Conservation (phyloP, 1,140 invertebrate species). For the Papilio polytes region DNA sequence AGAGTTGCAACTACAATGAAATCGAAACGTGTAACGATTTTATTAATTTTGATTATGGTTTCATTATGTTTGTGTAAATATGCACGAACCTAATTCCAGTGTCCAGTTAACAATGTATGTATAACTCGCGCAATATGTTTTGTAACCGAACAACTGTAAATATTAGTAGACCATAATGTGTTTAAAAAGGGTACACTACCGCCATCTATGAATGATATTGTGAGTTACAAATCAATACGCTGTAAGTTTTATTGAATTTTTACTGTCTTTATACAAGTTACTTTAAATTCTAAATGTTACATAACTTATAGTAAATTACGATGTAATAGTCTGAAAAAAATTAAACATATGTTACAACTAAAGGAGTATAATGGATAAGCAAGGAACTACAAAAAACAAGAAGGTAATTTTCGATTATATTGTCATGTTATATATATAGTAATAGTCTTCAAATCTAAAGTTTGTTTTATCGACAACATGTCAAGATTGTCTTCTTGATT, state of each 20-base stretch:
- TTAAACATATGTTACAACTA: neutral
- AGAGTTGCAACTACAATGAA: neutral
- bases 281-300: neutral
- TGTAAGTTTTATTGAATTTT: neutral
- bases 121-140: constrained; percentile 15
- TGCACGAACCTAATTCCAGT: neutral
- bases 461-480: neutral
- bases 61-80: neutral
- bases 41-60: neutral
- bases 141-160: constrained; percentile 5
- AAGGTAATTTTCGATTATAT: neutral
- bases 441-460: neutral
- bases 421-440: neutral
- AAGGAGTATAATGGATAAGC: neutral
- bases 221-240: neutral
- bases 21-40: neutral
- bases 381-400: neutral
- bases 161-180: neutral
- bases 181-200: neutral
- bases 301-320: neutral
- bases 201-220: neutral
- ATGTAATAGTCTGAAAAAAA: neutral
- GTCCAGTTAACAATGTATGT: neutral
- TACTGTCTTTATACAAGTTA: neutral
- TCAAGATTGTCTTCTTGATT: neutral